Evolutionary conservation across 1,140 invertebrate genomes (phyloP).

Genomic region (Bombus pyrosoma): DNA sequence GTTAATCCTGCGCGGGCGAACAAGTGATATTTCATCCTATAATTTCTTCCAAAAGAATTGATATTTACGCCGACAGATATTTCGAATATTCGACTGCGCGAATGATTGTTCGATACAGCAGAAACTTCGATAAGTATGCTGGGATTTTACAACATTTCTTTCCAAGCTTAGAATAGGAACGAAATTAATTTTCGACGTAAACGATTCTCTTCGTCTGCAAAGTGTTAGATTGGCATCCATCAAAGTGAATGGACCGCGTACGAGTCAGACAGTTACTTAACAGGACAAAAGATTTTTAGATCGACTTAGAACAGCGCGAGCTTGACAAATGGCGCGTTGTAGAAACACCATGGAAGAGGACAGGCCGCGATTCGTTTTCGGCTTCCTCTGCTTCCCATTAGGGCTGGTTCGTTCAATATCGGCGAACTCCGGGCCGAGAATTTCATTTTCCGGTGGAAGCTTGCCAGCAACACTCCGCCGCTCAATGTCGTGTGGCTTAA

Average conservation of each 20-base stretch:
- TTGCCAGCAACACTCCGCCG: conserved; percentile 43
- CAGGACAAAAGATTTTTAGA: background rate
- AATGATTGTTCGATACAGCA: too few species aligned
- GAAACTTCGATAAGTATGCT: too few species aligned
- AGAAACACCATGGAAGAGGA: background rate
- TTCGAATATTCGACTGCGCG: too few species aligned
- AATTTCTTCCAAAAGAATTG: too few species aligned
- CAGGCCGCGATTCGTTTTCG: background rate
- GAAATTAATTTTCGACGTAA: background rate
- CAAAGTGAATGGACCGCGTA: too few species aligned
- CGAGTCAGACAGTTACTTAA: background rate
- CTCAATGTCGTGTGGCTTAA: conserved; percentile 48
- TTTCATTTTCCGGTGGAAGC: conserved; percentile 59
- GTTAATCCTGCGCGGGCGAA: too few species aligned
- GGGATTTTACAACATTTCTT: accelerated
- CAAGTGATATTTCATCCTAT: too few species aligned
- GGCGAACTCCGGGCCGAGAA: conserved; percentile 37
- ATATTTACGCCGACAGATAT: too few species aligned
- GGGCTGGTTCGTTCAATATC: conserved; percentile 30
- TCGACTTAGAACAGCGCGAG: background rate
- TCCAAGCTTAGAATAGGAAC: too few species aligned
- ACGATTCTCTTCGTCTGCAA: too few species aligned
- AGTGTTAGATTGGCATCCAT: background rate
- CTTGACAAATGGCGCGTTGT: background rate
- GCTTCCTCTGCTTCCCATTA: conserved; percentile 10